Conservation (phyloP, 2,113 vertebrate genomes). For the Puma concolor region DNA sequence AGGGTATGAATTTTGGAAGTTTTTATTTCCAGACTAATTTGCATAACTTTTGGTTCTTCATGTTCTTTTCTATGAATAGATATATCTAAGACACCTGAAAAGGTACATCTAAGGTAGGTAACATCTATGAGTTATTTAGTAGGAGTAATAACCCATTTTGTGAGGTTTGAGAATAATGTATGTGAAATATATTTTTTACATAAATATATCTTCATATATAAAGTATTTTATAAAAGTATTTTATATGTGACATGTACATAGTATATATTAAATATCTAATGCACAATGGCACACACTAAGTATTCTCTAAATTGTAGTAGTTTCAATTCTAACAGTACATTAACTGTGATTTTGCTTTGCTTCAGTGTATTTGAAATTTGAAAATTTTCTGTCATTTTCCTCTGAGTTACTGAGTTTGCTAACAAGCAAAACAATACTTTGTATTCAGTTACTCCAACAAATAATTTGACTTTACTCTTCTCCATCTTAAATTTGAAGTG, state of each 20-base stretch:
- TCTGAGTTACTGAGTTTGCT: constrained; percentile 36
- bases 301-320: background rate
- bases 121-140: background rate
- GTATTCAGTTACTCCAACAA: background rate
- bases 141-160: background rate
- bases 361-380: constrained; percentile 29
- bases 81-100: background rate
- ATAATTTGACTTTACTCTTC: background rate
- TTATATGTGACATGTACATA: background rate
- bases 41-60: background rate
- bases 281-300: background rate
- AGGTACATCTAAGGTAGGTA: background rate
- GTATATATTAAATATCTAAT: background rate
- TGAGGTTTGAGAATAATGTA: constrained; percentile 9
- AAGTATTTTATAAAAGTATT: background rate
- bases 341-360: constrained; percentile 21
- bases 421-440: background rate
- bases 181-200: background rate
- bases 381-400: constrained; percentile 47
- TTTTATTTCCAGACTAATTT: background rate
- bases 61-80: constrained; percentile 6
- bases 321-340: background rate
- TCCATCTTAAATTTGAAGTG: constrained; percentile 17
- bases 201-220: background rate
- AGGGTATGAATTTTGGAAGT: constrained; percentile 26